phyloP scores from a whole-genome alignment of 2,113 vertebrate genomes.

The Castor canadensis region DNA sequence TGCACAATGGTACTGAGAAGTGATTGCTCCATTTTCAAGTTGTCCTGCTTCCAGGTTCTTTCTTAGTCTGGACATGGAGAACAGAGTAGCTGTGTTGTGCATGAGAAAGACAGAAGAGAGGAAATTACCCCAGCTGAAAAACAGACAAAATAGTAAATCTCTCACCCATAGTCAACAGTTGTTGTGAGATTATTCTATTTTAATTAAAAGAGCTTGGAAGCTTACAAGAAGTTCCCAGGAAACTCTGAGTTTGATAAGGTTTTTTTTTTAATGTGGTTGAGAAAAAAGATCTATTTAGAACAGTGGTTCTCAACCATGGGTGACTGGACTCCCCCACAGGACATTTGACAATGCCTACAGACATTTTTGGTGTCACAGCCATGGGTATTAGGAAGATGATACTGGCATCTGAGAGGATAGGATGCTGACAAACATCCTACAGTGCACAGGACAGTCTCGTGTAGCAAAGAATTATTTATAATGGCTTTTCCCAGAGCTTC shows the following conservation, averaged over 20 bases:
- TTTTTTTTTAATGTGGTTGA: slow-evolving; percentile 3
- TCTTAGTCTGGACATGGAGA: neutral
- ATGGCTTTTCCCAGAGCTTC: neutral
- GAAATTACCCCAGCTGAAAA: neutral
- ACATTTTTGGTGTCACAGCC: neutral
- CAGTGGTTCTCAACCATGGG: neutral
- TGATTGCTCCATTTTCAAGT: neutral
- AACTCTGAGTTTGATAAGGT: neutral
- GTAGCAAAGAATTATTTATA: neutral
- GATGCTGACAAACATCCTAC: neutral
- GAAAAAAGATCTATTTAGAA: neutral
- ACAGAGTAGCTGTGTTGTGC: neutral
- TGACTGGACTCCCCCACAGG: neutral
- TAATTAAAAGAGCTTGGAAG: slow-evolving; percentile 9
- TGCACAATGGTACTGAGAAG: neutral
- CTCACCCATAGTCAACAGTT: neutral
- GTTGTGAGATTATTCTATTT: neutral
- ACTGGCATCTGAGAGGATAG: neutral
- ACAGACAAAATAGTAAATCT: neutral
- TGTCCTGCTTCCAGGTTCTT: neutral
- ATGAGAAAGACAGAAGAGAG: neutral
- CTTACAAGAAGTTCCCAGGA: neutral
- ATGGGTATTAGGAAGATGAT: neutral
- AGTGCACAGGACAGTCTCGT: neutral
- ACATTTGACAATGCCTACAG: neutral